Evolutionary conservation across 2,888 invertebrate genomes (phyloP).

Genomic region (Agrypnus murinus): DNA sequence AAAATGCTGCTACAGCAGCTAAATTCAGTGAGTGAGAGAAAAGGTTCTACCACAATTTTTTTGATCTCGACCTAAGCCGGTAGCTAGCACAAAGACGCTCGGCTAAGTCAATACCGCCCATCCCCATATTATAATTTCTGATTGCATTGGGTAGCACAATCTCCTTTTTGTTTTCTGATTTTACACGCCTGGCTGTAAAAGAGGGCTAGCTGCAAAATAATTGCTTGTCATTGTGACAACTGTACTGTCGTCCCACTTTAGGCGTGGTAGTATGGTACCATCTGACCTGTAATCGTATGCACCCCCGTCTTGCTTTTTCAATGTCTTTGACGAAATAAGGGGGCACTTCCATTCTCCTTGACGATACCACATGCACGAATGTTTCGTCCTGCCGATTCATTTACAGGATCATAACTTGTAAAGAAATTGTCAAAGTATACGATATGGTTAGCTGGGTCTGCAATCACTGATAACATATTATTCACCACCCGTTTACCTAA

Average conservation of each 20-base stretch:
- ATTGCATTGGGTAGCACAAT: constrained; percentile 4
- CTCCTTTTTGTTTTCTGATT: constrained; percentile 13
- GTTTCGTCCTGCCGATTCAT: no score
- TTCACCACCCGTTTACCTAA: no score
- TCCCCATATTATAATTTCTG: constrained; percentile 5
- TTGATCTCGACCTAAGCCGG: constrained; percentile 7
- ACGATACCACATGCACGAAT: no score
- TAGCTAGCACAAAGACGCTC: not conserved
- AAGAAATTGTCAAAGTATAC: no score
- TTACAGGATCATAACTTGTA: no score
- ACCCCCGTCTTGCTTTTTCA: no score
- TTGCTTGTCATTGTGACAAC: constrained; percentile 7
- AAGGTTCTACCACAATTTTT: no score
- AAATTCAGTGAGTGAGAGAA: not conserved
- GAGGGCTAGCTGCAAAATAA: constrained; percentile 1
- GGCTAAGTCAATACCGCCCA: not conserved
- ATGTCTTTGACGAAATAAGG: no score
- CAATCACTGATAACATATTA: no score
- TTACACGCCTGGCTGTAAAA: constrained; percentile 4
- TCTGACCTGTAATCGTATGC: no score
- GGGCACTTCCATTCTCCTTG: no score
- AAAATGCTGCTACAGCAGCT: not conserved
- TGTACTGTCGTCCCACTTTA: constrained; percentile 8
- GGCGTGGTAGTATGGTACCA: not conserved
- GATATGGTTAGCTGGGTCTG: no score